A percentile compares a stretch with the other conserved stretches of the same genome.
Conservation (phyloP, 92 coral and sea anemone species). For the Isaurus tuberculatus region DNA sequence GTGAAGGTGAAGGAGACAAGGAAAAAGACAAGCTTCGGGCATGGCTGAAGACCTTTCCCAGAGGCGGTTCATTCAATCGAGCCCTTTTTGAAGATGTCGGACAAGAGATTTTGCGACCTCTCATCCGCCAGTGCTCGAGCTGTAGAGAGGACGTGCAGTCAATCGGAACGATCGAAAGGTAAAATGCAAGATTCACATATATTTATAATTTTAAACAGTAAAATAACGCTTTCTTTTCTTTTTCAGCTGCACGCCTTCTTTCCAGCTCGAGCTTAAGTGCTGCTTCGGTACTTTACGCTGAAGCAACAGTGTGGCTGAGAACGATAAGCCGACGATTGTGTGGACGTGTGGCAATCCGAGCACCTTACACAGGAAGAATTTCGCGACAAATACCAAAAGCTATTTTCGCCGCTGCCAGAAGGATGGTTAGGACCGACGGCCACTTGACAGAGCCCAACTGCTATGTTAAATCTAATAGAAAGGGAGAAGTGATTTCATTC, state of each 20-base stretch:
- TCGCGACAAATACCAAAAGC: conserved; percentile 28
- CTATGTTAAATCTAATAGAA: conserved; percentile 14
- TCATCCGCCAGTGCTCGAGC: conserved; percentile 38
- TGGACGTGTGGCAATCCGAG: conserved; percentile 46
- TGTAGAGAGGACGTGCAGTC: conserved; percentile 24
- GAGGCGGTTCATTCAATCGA: conserved; percentile 13
- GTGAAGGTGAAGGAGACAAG: conserved; percentile 5
- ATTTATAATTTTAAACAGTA: background rate
- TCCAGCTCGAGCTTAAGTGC: conserved; percentile 29
- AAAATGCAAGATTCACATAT: background rate
- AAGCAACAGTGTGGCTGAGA: conserved; percentile 17
- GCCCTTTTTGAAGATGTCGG: conserved; percentile 41
- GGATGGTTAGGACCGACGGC: conserved; percentile 24
- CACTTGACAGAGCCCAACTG: conserved; percentile 25
- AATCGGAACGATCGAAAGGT: conserved; percentile 32
- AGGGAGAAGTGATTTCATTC: conserved; percentile 25
- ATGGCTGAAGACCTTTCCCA: conserved; percentile 33
- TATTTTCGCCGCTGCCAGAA: conserved; percentile 24
- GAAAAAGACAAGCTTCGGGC: conserved; percentile 35
- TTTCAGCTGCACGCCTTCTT: conserved; percentile 31
- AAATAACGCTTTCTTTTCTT: background rate
- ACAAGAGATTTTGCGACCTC: conserved; percentile 37
- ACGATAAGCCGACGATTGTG: conserved; percentile 12
- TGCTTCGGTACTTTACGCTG: conserved; percentile 30
- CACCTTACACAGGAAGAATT: conserved; percentile 38